Percentiles rank a stretch among this genome's conserved stretches.
Evolutionary conservation across 2,888 invertebrate genomes (phyloP).

Genomic region (Myathropa florea): DNA sequence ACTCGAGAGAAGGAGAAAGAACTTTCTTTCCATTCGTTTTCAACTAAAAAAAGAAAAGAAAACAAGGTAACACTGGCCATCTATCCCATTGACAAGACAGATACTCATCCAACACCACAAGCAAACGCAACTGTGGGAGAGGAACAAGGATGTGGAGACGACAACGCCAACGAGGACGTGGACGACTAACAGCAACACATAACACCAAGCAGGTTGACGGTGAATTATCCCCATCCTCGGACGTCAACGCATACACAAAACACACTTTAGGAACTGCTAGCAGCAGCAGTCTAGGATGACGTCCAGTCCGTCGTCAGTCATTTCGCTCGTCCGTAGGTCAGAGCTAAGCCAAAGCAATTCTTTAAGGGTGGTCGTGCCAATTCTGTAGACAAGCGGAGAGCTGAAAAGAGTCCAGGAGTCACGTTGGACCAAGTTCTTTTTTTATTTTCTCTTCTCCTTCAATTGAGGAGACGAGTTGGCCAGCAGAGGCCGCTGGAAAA

Average conservation of each 20-base stretch:
- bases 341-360: conserved; percentile 8
- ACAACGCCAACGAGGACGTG: neutral
- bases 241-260: conserved; percentile 45
- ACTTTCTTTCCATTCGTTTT: conserved; percentile 42
- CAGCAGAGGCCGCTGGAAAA: conserved; percentile 38
- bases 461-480: neutral
- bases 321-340: neutral
- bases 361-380: conserved; percentile 47
- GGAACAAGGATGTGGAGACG: neutral
- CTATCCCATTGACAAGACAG: conserved; percentile 64
- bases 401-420: conserved; percentile 36
- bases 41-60: conserved; percentile 16
- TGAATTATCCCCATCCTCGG: conserved; percentile 60
- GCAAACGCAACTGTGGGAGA: neutral
- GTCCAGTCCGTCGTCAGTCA: neutral
- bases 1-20: conserved; percentile 37
- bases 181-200: conserved; percentile 24
- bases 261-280: neutral
- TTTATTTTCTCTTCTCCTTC: conserved; percentile 35
- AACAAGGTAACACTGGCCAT: conserved; percentile 42
- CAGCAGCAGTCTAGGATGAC: neutral
- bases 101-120: conserved; percentile 42
- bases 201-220: conserved; percentile 55
- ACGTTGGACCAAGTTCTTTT: conserved; percentile 42
- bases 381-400: neutral